Evolutionary conservation across 1,140 invertebrate species (phyloP).

Genomic region (Drosophila virilis): DNA sequence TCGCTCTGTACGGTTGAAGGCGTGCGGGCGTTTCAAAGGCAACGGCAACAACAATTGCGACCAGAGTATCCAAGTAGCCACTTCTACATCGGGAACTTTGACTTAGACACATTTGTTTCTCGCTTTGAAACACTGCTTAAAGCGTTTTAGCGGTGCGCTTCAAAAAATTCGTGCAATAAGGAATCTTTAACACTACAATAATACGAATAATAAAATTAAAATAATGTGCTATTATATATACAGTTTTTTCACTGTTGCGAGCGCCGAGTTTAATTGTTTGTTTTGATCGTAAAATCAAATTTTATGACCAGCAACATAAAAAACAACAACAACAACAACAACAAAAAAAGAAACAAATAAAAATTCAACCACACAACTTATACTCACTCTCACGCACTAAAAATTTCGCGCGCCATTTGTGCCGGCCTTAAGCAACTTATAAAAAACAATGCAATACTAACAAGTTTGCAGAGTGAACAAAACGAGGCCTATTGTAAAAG

Average conservation of each 20-base stretch:
- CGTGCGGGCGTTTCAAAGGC: slow-evolving; percentile 64
- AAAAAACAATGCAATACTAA: slow-evolving; percentile 16
- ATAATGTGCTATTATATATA: slow-evolving; percentile 29
- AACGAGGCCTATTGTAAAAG: not conserved
- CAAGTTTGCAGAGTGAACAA: slow-evolving; percentile 28
- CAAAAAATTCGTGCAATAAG: slow-evolving; percentile 12
- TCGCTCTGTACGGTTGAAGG: slow-evolving; percentile 77
- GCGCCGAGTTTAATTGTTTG: slow-evolving; percentile 82
- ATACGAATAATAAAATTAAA: slow-evolving; percentile 18
- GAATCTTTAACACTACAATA: slow-evolving; percentile 9
- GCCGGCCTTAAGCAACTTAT: slow-evolving; percentile 53
- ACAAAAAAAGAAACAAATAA: slow-evolving; percentile 44
- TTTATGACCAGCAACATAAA: slow-evolving; percentile 83
- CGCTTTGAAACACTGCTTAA: slow-evolving; percentile 36
- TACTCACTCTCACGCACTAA: slow-evolving; percentile 50
- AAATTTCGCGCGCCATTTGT: slow-evolving; percentile 56
- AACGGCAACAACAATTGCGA: slow-evolving; percentile 7
- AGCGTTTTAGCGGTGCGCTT: slow-evolving; percentile 38
- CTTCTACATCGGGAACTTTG: slow-evolving; percentile 36
- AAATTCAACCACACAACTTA: slow-evolving; percentile 42
- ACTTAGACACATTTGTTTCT: slow-evolving; percentile 28
- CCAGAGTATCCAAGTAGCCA: slow-evolving; percentile 28
- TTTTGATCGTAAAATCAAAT: slow-evolving; percentile 84
- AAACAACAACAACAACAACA: slow-evolving; percentile 42
- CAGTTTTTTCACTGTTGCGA: slow-evolving; percentile 75